Evolutionary conservation across 2,797 vertebrate genomes (phyloP).

Genomic region (Tinamus major): DNA sequence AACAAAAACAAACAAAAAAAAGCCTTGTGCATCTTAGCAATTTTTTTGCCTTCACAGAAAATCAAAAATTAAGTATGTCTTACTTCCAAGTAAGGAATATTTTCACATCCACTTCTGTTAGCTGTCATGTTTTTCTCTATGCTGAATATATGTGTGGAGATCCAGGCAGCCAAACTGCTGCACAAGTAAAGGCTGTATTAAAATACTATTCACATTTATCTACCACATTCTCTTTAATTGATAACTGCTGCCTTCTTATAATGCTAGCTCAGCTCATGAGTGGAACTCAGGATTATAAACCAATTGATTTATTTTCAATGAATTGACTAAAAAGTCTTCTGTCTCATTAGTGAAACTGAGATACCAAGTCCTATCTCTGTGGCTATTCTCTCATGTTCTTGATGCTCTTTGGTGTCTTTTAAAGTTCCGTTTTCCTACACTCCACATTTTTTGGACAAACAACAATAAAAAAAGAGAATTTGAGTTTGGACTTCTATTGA

Average conservation of each 20-base stretch:
- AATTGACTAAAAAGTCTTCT: background rate
- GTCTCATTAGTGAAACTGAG: background rate
- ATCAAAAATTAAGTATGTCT: background rate
- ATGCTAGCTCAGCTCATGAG: background rate
- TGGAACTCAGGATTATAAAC: background rate
- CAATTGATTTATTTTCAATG: background rate
- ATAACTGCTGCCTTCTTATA: background rate
- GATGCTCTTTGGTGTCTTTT: background rate
- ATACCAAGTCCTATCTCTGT: background rate
- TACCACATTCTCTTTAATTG: background rate
- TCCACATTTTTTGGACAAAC: background rate
- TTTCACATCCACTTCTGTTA: conserved; percentile 10
- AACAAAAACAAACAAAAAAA: background rate
- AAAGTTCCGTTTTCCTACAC: background rate
- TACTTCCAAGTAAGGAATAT: background rate
- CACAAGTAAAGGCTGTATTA: background rate
- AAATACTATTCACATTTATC: background rate
- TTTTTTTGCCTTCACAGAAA: background rate
- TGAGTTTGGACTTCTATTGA: background rate
- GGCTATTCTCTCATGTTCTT: background rate
- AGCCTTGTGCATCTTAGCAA: background rate
- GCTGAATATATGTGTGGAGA: background rate
- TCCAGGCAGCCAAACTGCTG: background rate
- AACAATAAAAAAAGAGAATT: background rate
- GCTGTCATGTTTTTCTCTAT: background rate